phyloP scores from a whole-genome alignment of 2,797 vertebrate species.

The Lithobates sylvaticus region DNA sequence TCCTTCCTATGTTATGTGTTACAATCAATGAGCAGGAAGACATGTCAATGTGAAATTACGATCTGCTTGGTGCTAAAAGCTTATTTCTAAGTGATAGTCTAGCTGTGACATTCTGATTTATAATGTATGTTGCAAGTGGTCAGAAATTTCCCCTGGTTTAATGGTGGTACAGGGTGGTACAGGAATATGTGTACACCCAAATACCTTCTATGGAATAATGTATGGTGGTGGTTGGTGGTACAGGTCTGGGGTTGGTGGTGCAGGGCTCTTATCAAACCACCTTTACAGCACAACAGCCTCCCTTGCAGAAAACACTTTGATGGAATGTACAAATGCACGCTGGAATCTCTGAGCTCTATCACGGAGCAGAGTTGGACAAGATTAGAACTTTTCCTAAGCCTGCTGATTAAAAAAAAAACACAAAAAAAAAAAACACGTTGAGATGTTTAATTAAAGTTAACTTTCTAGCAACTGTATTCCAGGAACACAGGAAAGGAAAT shows the following conservation, averaged over 20 bases:
- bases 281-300: constrained; percentile 86
- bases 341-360: constrained; percentile 81
- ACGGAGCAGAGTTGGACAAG: constrained; percentile 68
- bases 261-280: constrained; percentile 86
- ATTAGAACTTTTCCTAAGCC: constrained; percentile 67
- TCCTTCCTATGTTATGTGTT: neutral
- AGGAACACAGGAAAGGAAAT: neutral
- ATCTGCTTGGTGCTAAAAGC: constrained; percentile 75
- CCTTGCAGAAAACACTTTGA: constrained; percentile 81
- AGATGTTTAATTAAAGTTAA: constrained; percentile 43
- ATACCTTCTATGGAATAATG: constrained; percentile 89
- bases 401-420: constrained; percentile 57
- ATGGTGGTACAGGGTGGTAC: constrained; percentile 98
- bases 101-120: constrained; percentile 94
- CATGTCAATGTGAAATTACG: constrained; percentile 63
- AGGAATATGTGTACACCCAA: constrained; percentile 86
- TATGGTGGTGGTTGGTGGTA: constrained; percentile 90
- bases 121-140: constrained; percentile 91
- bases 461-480: constrained; percentile 13
- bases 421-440: neutral
- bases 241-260: constrained; percentile 86
- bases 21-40: neutral
- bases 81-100: constrained; percentile 87
- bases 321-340: constrained; percentile 83
- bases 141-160: constrained; percentile 92